phyloP scores from a whole-genome alignment of 2,797 vertebrate genomes.

The Lutjanus argentimaculatus region DNA sequence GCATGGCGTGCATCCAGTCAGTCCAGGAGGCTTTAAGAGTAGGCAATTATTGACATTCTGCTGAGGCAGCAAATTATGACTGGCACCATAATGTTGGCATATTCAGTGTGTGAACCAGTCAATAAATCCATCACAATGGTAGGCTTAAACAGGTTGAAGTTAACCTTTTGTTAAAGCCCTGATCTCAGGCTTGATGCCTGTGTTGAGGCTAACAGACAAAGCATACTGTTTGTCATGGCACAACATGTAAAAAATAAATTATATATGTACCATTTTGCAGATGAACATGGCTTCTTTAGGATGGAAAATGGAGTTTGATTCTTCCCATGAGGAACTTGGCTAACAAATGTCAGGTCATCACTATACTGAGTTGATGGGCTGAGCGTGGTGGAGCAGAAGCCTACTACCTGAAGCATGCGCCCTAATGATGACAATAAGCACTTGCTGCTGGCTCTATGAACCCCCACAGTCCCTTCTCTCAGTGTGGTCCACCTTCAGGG shows the following conservation, averaged over 20 bases:
- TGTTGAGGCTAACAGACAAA: constrained; percentile 54
- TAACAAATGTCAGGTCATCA: constrained; percentile 40
- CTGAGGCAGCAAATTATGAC: constrained; percentile 57
- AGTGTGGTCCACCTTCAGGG: constrained; percentile 74
- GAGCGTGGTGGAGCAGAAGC: constrained; percentile 65
- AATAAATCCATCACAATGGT: constrained; percentile 51
- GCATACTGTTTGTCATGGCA: constrained; percentile 46
- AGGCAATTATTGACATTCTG: constrained; percentile 68
- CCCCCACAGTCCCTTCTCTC: constrained; percentile 67
- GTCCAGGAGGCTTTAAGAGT: constrained; percentile 67
- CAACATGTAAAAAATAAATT: constrained; percentile 47
- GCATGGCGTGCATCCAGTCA: constrained; percentile 63
- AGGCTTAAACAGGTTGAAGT: constrained; percentile 39
- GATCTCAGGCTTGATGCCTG: constrained; percentile 41
- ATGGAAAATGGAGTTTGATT: constrained; percentile 33
- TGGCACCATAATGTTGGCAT: constrained; percentile 24
- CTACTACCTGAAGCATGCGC: constrained; percentile 76
- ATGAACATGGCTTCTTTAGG: constrained; percentile 49
- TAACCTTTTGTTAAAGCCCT: constrained; percentile 54
- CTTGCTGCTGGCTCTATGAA: constrained; percentile 70
- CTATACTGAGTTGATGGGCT: constrained; percentile 54
- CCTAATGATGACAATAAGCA: constrained; percentile 74
- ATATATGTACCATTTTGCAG: constrained; percentile 34
- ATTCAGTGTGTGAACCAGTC: constrained; percentile 28
- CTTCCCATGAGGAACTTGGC: constrained; percentile 36